These are phyloP conservation scores for Orcinus orca DNA, from an alignment of 2,113 vertebrate genomes.

Conservation along the genomic window DNA sequence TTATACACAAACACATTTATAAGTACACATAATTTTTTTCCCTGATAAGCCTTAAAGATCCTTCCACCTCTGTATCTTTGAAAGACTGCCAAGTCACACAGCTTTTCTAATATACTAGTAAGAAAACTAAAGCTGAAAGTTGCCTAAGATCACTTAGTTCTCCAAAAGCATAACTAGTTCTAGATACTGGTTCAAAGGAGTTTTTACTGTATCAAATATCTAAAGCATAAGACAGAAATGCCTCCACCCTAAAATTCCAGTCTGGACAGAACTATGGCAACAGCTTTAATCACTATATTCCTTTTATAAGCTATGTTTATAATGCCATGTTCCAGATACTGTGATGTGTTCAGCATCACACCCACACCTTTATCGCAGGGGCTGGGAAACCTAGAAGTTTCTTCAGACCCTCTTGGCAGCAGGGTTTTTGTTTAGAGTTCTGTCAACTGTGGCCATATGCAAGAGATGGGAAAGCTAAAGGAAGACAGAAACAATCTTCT, in stretches of 20 bases:
- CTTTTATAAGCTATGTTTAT: not conserved
- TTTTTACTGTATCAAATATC: not conserved
- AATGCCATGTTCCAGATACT: not conserved
- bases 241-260: not conserved
- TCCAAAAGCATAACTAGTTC: not conserved
- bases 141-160: not conserved
- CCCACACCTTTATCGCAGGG: not conserved
- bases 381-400: not conserved
- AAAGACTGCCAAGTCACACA: not conserved
- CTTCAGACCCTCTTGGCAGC: not conserved
- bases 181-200: not conserved
- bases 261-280: not conserved
- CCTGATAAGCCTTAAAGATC: not conserved
- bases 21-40: not conserved
- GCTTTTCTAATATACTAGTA: not conserved
- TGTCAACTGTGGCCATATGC: not conserved
- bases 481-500: not conserved
- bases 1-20: not conserved
- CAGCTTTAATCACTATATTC: not conserved
- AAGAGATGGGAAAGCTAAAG: not conserved
- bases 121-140: not conserved
- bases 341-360: not conserved
- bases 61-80: not conserved
- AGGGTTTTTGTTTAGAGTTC: not conserved
- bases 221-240: not conserved